Evolutionary conservation across 2,113 vertebrate species (phyloP), one percentile per base, ranked within the genome.

Genomic region (Aldabrachelys gigantea): DNA sequence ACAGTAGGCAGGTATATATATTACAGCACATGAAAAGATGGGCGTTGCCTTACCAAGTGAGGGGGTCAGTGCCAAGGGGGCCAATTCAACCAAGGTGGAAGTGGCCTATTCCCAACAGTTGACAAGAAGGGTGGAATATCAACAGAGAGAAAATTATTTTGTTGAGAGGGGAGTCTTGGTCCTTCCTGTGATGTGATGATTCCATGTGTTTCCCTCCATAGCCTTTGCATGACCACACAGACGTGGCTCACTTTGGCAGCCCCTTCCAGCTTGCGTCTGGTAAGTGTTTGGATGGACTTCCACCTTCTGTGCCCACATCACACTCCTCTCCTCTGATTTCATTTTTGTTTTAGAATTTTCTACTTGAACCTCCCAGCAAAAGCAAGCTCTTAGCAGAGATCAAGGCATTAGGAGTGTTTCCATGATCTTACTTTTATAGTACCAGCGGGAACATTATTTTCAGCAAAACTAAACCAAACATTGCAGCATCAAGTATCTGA

Each of bases 171-270:
- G 80, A 65, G 52, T 90, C 52, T 59, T 85, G 49, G 50, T 89
- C 82, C 54, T 89, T 92, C 90, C 87, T 47, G 85, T 59, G 82
- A n/a, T 86, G 53, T 31, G 81, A 62, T 86, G 84, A 80, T 54
- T 92, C 21, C 27, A 19, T 93, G 83, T 87, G 76, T 95, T 91
- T 94, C 85, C 76, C 82, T 91, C 91, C 50, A 82, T 44, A 98
- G 98, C 97, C 97, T 97, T 97, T 98, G 95, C 97, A 97, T 95
- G 97, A 97, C 95, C 97, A 97, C 95, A 93, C 97, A 96, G 97
- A 97, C 87, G 93, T 97, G 91, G 97, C 97, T 94, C 96, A 87
- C 93, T 97, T 97, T 97, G 97, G 97, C 95, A 97, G 97, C 86
- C 97, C 97, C 94, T 98, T 97, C 96, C 97, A 98, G 91, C 97